These are phyloP conservation scores for Halictus quadricinctus DNA, from an alignment of 2,888 invertebrate species.

Conservation along the genomic window DNA sequence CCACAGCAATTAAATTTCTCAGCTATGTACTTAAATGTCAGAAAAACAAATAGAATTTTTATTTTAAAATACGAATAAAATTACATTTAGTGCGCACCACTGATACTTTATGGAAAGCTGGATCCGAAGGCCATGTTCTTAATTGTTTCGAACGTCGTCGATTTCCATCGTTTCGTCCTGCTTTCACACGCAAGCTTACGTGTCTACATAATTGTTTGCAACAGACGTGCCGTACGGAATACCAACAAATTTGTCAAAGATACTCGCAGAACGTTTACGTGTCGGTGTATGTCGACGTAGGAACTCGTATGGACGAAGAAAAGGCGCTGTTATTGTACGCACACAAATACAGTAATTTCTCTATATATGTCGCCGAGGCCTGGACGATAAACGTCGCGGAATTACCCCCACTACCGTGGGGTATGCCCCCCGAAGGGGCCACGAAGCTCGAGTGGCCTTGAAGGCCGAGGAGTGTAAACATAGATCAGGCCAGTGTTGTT, in stretches of 20 bases:
- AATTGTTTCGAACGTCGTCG: slow-evolving; percentile 2
- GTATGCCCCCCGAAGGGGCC: too few species aligned
- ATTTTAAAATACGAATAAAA: too few species aligned
- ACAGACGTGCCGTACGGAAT: neutral
- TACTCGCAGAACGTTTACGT: neutral
- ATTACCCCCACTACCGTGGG: too few species aligned
- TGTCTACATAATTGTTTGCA: neutral
- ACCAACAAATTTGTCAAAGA: neutral
- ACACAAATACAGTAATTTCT: neutral
- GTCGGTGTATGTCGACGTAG: neutral
- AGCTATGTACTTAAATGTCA: too few species aligned
- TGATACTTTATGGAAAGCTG: neutral
- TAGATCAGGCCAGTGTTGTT: too few species aligned
- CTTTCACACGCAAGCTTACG: slow-evolving; percentile 18
- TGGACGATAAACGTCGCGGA: too few species aligned
- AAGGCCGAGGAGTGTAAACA: too few species aligned
- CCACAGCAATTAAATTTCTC: neutral
- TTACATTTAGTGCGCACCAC: too few species aligned
- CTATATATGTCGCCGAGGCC: too few species aligned
- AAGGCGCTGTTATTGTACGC: neutral
- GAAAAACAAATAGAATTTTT: too few species aligned
- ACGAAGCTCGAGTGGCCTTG: too few species aligned
- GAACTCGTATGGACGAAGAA: neutral
- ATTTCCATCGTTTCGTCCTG: neutral
- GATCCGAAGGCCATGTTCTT: neutral